phyloP scores from a whole-genome alignment of 92 coral and sea anemone species.

The Bergia puertoricense region DNA sequence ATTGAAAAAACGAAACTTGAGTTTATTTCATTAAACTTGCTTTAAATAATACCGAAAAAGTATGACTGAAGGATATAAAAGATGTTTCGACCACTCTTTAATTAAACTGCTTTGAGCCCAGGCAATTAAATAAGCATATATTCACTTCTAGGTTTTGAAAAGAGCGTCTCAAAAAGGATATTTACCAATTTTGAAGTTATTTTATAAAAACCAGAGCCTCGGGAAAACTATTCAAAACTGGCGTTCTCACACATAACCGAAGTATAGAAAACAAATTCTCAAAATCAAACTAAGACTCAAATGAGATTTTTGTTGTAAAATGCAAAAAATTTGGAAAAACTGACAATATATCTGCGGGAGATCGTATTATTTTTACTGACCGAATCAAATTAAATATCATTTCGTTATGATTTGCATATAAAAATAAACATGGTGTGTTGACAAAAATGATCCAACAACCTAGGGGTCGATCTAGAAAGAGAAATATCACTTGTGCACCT shows the following conservation, averaged over 20 bases:
- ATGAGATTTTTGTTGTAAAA: neutral
- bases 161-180: neutral
- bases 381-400: neutral
- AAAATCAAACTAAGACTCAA: neutral
- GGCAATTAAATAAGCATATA: neutral
- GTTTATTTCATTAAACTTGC: neutral
- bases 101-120: slow-evolving; percentile 6
- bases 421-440: slow-evolving; percentile 15
- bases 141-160: neutral
- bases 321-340: neutral
- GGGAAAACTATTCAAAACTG: neutral
- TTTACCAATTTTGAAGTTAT: neutral
- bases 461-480: neutral
- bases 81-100: neutral
- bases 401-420: slow-evolving; percentile 13
- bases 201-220: neutral
- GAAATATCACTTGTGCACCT: neutral
- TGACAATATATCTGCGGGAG: neutral
- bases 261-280: neutral
- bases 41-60: neutral
- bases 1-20: neutral
- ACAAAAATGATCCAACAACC: neutral
- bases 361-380: neutral
- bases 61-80: neutral
- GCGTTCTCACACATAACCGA: neutral